These are phyloP conservation scores for Prenolepis imparis DNA, from an alignment of 2,888 invertebrate species.

Conservation along the genomic window DNA sequence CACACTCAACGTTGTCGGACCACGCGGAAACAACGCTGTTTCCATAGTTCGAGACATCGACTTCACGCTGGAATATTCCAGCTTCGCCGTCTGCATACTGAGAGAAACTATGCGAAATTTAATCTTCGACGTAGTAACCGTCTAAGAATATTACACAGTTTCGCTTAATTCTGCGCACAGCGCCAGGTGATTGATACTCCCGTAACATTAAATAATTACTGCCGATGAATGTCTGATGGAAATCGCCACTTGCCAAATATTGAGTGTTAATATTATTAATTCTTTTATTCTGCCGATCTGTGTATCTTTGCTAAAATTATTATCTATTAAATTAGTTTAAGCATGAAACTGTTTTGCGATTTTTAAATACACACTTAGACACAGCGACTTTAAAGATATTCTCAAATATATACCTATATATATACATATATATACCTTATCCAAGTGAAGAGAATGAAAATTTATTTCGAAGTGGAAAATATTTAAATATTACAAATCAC, in stretches of 20 bases:
- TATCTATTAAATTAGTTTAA: background rate
- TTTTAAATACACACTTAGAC: background rate
- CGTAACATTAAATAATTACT: constrained; percentile 15
- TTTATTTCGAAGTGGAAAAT: background rate
- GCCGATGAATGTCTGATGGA: background rate
- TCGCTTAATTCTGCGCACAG: constrained; percentile 38
- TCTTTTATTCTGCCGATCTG: constrained; percentile 1
- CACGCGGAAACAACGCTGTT: background rate
- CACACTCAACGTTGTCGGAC: background rate
- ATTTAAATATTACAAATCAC: background rate
- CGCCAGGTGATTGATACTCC: constrained; percentile 33
- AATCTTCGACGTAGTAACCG: constrained; percentile 11
- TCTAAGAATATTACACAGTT: constrained; percentile 35
- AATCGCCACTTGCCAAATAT: background rate
- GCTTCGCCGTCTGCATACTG: constrained; percentile 8
- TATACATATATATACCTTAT: background rate
- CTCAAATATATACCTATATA: background rate
- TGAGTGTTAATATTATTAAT: background rate
- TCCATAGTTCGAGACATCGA: constrained; percentile 11
- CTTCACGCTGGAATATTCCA: background rate
- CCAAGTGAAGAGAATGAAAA: background rate
- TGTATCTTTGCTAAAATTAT: background rate
- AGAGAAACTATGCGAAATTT: constrained; percentile 33
- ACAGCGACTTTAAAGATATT: background rate
- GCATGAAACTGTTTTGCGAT: background rate